Percentiles rank a stretch among this genome's conserved stretches.
Evolutionary conservation across 2,888 invertebrate species (phyloP).

Genomic region (Mythimna vitellina): DNA sequence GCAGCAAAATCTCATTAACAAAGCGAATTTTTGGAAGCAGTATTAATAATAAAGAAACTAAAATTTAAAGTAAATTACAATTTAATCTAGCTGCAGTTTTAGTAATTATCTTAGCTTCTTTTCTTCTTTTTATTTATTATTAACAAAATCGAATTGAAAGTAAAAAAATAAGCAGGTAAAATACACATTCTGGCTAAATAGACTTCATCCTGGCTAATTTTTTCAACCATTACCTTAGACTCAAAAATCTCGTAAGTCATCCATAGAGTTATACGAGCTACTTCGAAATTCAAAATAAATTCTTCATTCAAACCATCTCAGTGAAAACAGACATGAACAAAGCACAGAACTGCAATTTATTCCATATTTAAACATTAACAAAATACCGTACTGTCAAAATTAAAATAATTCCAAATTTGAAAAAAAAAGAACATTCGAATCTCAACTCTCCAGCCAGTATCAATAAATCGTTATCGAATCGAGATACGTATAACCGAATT

Average conservation of each 20-base stretch:
- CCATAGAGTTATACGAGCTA: not conserved
- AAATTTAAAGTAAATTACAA: not conserved
- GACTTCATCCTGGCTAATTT: not conserved
- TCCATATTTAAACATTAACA: not conserved
- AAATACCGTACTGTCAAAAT: not conserved
- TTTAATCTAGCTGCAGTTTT: not conserved
- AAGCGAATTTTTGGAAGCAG: not conserved
- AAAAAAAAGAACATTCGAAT: constrained; percentile 2
- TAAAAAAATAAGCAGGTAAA: not conserved
- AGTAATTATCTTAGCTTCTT: not conserved
- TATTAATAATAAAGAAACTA: not conserved
- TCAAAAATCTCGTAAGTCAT: not conserved
- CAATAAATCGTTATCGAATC: constrained; percentile 68
- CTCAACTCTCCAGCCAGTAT: constrained; percentile 30
- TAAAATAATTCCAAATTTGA: not conserved
- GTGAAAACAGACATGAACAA: not conserved
- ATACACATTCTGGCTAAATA: not conserved
- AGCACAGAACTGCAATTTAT: not conserved
- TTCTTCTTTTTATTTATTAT: too few species aligned
- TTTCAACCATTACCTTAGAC: not conserved
- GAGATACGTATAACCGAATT: constrained; percentile 75
- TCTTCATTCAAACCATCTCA: not conserved
- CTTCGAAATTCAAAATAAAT: not conserved
- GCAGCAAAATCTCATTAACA: not conserved
- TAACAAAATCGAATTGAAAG: not conserved